Evolutionary conservation across 2,113 vertebrate species (phyloP).

Genomic region (Mellivora capensis): DNA sequence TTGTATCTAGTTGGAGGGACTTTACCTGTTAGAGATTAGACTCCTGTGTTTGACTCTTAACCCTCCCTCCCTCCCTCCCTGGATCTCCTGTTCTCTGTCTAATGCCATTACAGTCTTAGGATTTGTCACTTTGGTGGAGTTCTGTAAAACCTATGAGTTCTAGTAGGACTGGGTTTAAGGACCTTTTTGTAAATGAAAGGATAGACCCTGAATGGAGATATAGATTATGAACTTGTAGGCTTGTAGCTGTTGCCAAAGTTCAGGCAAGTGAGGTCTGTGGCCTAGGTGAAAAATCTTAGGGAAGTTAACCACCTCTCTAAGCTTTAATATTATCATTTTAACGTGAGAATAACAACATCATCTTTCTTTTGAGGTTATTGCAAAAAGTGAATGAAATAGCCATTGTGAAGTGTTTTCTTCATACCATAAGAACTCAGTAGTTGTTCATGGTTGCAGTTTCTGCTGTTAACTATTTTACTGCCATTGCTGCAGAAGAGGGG

Average conservation of each 20-base stretch:
- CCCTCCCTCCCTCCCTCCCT: rapidly evolving
- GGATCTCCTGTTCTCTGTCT: not conserved
- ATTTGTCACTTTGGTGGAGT: not conserved
- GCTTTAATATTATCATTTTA: not conserved
- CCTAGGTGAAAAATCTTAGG: not conserved
- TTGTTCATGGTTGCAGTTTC: not conserved
- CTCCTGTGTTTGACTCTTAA: not conserved
- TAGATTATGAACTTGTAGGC: not conserved
- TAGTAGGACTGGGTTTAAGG: not conserved
- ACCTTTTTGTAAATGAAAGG: not conserved
- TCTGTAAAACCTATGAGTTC: not conserved
- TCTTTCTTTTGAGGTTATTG: not conserved
- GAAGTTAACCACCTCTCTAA: not conserved
- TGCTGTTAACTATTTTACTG: not conserved
- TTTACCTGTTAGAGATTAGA: not conserved
- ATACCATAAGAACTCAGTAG: not conserved
- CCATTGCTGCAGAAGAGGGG: not conserved
- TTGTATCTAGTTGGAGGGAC: not conserved
- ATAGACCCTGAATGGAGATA: not conserved
- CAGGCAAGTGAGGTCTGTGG: not conserved
- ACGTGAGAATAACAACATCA: not conserved
- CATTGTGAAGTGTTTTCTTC: not conserved
- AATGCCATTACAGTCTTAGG: not conserved
- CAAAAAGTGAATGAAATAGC: not conserved
- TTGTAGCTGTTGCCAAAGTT: not conserved